Evolutionary conservation across 2,888 invertebrate species (phyloP).

Genomic region (Dorcus parallelipipedus): DNA sequence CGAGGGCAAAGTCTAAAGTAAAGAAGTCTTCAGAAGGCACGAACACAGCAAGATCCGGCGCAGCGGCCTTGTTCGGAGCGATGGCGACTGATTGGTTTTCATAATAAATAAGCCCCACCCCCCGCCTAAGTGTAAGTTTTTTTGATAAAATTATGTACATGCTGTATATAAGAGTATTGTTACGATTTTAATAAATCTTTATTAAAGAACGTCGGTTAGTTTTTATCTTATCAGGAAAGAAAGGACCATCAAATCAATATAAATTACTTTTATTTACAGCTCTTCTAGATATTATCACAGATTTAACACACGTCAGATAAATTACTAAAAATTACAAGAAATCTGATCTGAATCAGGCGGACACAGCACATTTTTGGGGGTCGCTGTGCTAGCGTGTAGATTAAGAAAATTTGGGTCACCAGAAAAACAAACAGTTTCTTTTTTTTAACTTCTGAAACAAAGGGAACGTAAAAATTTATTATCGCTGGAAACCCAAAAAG

Average conservation of each 20-base stretch:
- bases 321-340: conserved; percentile 31
- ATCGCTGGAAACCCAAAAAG: conserved; percentile 67
- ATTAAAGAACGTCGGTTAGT: neutral
- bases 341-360: neutral
- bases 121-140: neutral
- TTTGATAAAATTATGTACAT: neutral
- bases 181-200: conserved; percentile 11
- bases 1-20: conserved; percentile 17
- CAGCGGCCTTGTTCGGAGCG: conserved; percentile 76
- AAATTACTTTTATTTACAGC: conserved; percentile 33
- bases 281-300: conserved; percentile 41
- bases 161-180: conserved; percentile 6
- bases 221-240: neutral
- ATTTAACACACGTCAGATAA: conserved; percentile 39
- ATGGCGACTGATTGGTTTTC: conserved; percentile 82
- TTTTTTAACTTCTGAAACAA: too few relatives aligned
- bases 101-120: conserved; percentile 27
- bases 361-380: too few relatives aligned
- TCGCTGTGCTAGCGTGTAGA: too few relatives aligned
- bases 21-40: conserved; percentile 50
- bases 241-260: conserved; percentile 3
- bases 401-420: neutral
- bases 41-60: conserved; percentile 61
- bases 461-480: conserved; percentile 23
- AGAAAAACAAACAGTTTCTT: conserved; percentile 1